Evolutionary conservation across 1,140 invertebrate species (phyloP), one percentile per base, ranked within the genome.

Genomic region (Cyrtorhinus lividipennis): DNA sequence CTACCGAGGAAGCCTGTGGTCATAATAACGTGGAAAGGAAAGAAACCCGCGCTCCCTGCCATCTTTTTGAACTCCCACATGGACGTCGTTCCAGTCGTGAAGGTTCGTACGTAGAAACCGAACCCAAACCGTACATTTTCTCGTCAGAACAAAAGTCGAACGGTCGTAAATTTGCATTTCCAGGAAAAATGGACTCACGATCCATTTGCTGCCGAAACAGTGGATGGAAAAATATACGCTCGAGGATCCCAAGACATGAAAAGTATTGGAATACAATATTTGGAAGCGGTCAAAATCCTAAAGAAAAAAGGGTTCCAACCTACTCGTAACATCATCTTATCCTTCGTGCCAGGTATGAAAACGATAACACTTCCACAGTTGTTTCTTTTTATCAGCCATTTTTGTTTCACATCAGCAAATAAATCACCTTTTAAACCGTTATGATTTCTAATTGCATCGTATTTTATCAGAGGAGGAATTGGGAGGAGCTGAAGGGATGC

Each of bases 11-110:
- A 87, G 70, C 90, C 90, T 1, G 77, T 92, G 15, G 77, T 90
- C 22, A 74, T 95, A 15, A 81, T 96, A 71, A 92, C 87, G 58
- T 92, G 89, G 85, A 68, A 73, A 62, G 93, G 93, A 44, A 76
- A 72, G 0, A 73, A 90, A 10, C 86, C 89, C 0, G 67, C 73
- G 1, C 71, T 90, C 58, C 81, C 85, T 1, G 78, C 86, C 1
- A 77, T 97, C 26, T 69, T 95, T 24, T 78, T 97, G 1, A 95
- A 95, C 72, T 94, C 90, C 13, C 93, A 96, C 68, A 95, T 90
- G 80, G 93, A 96, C 76, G 92, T 96, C 23, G 94, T 97, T 2
- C 92, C 93, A 2, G 91, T 93, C 0, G 91, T 84, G 72, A 76
- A 79, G 66, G 88, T 88, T n/a, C n/a, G n/a, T n/a, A n/a, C n/a